Base-by-base conservation (phyloP, 2,888 invertebrate genomes). In the Lacanobia oleracea region DNA sequence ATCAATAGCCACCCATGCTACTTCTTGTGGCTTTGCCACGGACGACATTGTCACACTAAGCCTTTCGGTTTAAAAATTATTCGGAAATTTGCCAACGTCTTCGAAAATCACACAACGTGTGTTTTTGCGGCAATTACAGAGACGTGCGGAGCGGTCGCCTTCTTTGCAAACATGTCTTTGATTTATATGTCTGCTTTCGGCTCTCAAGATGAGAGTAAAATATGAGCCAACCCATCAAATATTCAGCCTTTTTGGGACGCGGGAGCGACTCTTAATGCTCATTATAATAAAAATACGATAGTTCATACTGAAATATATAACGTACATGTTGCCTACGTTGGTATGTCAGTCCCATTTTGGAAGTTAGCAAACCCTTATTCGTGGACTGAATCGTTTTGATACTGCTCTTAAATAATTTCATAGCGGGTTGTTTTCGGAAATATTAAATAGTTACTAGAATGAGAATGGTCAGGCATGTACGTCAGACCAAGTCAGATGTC, bases 281-380 rank as follows among this genome's bases (percentile, higher is more conserved):
- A 94, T 96, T 95, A 94, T 93, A 95, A 95, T 95, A 95, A 95
- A 95, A 94, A 94, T 91, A 90, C 94, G 86, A 95, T 94, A 94
- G 93, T 92, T 95, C 94, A 95, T 93, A 91, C 91, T 91, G 90
- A 88, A 88, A 88, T 89, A 89, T 90, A 89, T 87, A 91, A 85
- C 84, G 85, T 89, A 88, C 81, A 82, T 86, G 85, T 84, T 87
- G 82, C 79, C 86, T 90, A 87, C 85, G 85, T 89, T 87, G 83
- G 87, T 87, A 87, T 88, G 89, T 88, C 88, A 89, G 85, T 84
- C 86, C 87, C 87, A 89, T 93, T 91, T 93, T 88, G 88, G 88
- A 90, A 83, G 83, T 89, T 89, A 89, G 86, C 84, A 86, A 87
- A 84, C 80, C 78, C 60, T 83, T 83, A 75, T 78, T 63, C 50